Evolutionary conservation across 2,113 vertebrate species (phyloP).

Genomic region (Podiceps cristatus): DNA sequence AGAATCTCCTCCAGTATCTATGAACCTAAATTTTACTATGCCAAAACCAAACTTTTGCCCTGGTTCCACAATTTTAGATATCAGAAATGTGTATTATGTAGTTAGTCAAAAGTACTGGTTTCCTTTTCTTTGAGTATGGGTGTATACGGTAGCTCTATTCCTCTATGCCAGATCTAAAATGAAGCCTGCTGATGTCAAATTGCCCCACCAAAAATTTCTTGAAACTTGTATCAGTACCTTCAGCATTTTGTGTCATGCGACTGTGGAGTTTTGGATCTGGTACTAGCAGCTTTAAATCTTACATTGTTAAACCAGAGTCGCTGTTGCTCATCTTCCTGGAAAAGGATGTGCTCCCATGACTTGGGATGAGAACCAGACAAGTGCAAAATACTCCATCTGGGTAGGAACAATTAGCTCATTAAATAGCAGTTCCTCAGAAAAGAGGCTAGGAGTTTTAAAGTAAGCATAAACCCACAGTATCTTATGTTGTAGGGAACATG

Average conservation of each 20-base stretch:
- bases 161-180: not conserved
- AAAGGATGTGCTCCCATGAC: not conserved
- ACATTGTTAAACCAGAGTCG: not conserved
- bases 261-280: not conserved
- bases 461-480: not conserved
- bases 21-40: not conserved
- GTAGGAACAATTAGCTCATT: not conserved
- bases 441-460: not conserved
- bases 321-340: not conserved
- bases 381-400: not conserved
- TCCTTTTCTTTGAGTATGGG: not conserved
- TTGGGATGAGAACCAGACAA: conserved; percentile 16
- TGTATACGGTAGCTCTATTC: not conserved
- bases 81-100: not conserved
- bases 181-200: not conserved
- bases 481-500: not conserved
- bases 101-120: not conserved
- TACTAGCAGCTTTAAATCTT: conserved; percentile 14
- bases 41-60: not conserved
- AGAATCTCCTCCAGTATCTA: not conserved
- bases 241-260: not conserved
- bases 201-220: not conserved
- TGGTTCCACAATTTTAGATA: not conserved
- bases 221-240: not conserved
- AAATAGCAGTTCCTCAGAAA: not conserved